A percentile compares a stretch with the other conserved stretches of the same genome.
Evolutionary conservation across 2,888 invertebrate genomes (phyloP).

Genomic region (Byasa hedistus): DNA sequence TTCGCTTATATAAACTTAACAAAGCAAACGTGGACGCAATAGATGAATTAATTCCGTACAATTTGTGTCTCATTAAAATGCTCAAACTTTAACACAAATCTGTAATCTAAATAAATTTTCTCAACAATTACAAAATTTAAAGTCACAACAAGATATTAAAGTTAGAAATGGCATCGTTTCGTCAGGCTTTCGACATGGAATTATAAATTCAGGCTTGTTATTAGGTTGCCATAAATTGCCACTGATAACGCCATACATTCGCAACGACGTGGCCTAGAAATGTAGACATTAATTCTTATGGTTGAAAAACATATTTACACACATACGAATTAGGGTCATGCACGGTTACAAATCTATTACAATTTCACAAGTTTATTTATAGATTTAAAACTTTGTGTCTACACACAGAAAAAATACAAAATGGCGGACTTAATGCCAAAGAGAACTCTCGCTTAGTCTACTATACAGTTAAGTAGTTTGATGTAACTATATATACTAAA

Average conservation of each 20-base stretch:
- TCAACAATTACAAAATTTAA: not conserved
- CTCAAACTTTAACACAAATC: no score
- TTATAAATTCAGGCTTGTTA: conserved; percentile 16
- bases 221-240: conserved; percentile 19
- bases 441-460: no score
- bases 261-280: conserved; percentile 11
- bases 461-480: no score
- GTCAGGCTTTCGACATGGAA: conserved; percentile 16
- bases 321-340: conserved; percentile 20
- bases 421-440: no score
- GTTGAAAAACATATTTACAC: conserved; percentile 12
- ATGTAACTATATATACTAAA: no score
- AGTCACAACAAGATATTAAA: conserved; percentile 1
- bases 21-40: no score
- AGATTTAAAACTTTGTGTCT: no score
- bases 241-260: conserved; percentile 7
- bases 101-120: not conserved
- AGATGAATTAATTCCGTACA: no score
- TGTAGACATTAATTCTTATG: conserved; percentile 17
- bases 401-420: no score
- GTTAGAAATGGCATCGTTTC: conserved; percentile 10
- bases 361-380: conserved; percentile 9
- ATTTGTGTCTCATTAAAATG: no score
- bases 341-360: conserved; percentile 16
- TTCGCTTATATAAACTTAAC: no score